Evolutionary conservation across 2,797 vertebrate species (phyloP).

Genomic region (Rhinella marina): DNA sequence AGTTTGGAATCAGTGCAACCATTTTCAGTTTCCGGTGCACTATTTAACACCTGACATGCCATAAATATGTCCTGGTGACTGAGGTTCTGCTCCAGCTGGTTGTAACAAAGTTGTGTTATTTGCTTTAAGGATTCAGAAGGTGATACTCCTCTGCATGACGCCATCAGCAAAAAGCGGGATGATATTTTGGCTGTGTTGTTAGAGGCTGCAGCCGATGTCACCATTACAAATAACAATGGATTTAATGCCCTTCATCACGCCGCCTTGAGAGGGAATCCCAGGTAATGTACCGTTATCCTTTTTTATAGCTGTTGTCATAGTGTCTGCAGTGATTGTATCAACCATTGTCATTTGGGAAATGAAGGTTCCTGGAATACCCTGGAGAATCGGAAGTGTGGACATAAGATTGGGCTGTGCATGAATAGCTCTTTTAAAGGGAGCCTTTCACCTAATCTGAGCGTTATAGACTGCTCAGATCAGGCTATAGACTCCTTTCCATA

Average conservation of each 20-base stretch:
- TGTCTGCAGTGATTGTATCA: neutral
- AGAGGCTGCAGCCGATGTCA: slow-evolving; percentile 96
- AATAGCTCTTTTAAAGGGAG: too few species aligned
- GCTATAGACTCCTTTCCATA: too few species aligned
- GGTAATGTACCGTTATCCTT: slow-evolving; percentile 75
- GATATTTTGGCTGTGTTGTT: slow-evolving; percentile 96
- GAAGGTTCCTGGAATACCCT: too few species aligned
- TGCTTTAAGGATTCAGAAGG: slow-evolving; percentile 92
- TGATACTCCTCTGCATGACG: slow-evolving; percentile 98
- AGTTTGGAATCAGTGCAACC: too few species aligned
- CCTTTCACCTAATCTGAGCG: too few species aligned
- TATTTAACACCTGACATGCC: too few species aligned
- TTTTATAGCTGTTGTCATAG: neutral
- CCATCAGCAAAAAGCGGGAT: slow-evolving; percentile 98
- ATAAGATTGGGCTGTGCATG: too few species aligned
- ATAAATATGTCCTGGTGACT: too few species aligned
- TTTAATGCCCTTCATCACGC: slow-evolving; percentile 98
- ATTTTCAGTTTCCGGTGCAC: too few species aligned
- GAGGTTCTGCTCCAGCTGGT: neutral
- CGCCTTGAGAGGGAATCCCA: slow-evolving; percentile 96
- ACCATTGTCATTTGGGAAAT: too few species aligned
- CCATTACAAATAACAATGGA: slow-evolving; percentile 98
- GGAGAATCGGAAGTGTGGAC: too few species aligned
- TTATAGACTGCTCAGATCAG: too few species aligned
- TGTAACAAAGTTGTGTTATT: neutral